Evolutionary conservation across 2,113 vertebrate species (phyloP).

Genomic region (Scomber colias): DNA sequence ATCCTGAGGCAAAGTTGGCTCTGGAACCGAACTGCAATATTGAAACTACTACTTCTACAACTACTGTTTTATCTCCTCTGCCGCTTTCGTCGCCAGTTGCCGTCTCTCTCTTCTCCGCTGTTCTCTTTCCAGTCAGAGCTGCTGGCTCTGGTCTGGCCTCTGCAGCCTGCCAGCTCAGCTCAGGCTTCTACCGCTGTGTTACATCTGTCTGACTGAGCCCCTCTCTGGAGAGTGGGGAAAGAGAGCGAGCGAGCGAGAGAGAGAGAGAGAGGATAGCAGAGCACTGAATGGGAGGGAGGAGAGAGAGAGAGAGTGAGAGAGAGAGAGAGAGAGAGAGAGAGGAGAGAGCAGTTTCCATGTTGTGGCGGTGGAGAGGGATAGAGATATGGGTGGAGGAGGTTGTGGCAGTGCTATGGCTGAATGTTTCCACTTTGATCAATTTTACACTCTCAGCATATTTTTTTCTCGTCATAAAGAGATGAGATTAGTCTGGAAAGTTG

Average conservation of each 20-base stretch:
- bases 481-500: slow-evolving; percentile 35
- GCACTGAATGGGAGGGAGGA: slow-evolving; percentile 56
- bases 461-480: slow-evolving; percentile 29
- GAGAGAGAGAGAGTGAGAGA: slow-evolving; percentile 10
- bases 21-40: slow-evolving; percentile 1
- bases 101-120: slow-evolving; percentile 5
- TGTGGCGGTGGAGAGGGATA: slow-evolving; percentile 37
- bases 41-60: slow-evolving; percentile 14
- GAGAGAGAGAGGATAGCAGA: slow-evolving; percentile 31
- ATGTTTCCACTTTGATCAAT: slow-evolving; percentile 70
- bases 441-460: slow-evolving; percentile 47
- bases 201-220: slow-evolving; percentile 76
- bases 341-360: slow-evolving; percentile 56
- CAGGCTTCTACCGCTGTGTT: slow-evolving; percentile 65
- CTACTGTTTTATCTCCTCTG: slow-evolving; percentile 6
- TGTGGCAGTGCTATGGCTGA: slow-evolving; percentile 25
- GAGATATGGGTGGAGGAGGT: slow-evolving; percentile 37
- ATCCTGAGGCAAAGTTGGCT: slow-evolving; percentile 47
- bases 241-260: slow-evolving; percentile 28
- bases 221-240: slow-evolving; percentile 54
- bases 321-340: slow-evolving; percentile 35
- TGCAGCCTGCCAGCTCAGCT: slow-evolving; percentile 75
- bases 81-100: slow-evolving; percentile 3
- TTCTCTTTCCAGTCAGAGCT: slow-evolving; percentile 57
- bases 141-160: slow-evolving; percentile 66